phyloP scores from a whole-genome alignment of 2,797 vertebrate species.

The Epinephelus coioides region DNA sequence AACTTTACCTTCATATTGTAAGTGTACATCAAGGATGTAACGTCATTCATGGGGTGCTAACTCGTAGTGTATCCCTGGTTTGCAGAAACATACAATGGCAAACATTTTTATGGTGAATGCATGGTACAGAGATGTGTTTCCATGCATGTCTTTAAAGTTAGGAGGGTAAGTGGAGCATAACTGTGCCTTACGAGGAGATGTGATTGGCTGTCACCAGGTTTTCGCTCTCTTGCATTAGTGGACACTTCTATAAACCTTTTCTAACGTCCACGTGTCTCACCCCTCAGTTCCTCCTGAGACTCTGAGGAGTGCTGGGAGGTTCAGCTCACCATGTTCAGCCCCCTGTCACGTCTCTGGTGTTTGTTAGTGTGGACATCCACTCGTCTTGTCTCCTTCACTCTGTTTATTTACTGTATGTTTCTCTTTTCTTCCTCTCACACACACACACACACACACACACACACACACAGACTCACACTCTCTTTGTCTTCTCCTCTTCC shows the following conservation, averaged over 20 bases:
- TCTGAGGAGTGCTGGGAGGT: background rate
- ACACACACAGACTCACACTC: background rate
- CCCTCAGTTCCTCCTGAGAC: no score
- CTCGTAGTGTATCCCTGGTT: no score
- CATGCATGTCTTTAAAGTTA: no score
- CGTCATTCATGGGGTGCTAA: no score
- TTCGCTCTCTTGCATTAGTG: background rate
- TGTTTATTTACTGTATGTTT: constrained; percentile 9
- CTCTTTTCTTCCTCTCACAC: background rate
- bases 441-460: background rate
- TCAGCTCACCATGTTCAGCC: background rate
- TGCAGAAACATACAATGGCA: no score
- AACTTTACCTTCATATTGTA: no score
- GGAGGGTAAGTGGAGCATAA: no score
- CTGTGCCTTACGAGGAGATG: no score
- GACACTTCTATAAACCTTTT: background rate
- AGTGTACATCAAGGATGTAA: no score
- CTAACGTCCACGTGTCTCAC: background rate
- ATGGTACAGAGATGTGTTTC: no score
- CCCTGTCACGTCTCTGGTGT: background rate
- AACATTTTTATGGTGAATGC: no score
- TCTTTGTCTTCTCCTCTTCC: background rate
- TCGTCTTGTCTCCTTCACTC: background rate
- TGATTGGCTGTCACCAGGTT: no score
- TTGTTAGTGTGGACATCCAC: background rate